Conservation (phyloP, 2,113 vertebrate species). For the Charadrius vociferus region DNA sequence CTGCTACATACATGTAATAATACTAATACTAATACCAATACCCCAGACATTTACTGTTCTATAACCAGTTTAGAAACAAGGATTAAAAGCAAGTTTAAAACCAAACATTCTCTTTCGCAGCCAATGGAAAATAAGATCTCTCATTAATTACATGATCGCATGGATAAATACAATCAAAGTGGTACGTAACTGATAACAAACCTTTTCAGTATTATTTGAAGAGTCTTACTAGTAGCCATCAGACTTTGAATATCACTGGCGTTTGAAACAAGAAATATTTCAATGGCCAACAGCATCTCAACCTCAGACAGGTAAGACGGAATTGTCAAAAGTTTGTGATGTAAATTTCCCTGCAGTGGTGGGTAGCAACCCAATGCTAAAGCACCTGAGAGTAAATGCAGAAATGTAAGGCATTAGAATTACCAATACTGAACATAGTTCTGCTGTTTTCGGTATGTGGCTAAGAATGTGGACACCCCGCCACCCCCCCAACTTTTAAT, state of each 20-base stretch:
- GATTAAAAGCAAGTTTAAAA: not conserved
- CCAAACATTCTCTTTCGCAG: not conserved
- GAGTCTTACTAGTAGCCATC: conserved; percentile 46
- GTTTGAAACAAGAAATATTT: conserved; percentile 89
- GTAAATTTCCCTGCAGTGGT: conserved; percentile 73
- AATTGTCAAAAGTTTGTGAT: conserved; percentile 76
- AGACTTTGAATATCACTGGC: conserved; percentile 75
- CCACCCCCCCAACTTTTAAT: not conserved
- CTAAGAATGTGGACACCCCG: not conserved
- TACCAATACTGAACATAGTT: not conserved
- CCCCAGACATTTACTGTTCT: not conserved
- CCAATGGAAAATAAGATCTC: not conserved
- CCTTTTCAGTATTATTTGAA: conserved; percentile 90
- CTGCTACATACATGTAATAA: not conserved
- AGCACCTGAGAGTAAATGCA: conserved; percentile 78
- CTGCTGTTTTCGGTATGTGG: not conserved
- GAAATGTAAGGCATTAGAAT: not conserved
- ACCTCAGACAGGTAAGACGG: conserved; percentile 85
- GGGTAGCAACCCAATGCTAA: conserved; percentile 83
- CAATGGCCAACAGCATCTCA: conserved; percentile 89
- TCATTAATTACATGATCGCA: not conserved
- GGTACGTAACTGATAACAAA: conserved; percentile 58
- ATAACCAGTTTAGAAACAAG: not conserved
- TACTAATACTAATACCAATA: too few relatives aligned
- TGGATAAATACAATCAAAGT: not conserved